Evolutionary conservation across 1,140 invertebrate genomes (phyloP).

Genomic region (Whitmania pigra): DNA sequence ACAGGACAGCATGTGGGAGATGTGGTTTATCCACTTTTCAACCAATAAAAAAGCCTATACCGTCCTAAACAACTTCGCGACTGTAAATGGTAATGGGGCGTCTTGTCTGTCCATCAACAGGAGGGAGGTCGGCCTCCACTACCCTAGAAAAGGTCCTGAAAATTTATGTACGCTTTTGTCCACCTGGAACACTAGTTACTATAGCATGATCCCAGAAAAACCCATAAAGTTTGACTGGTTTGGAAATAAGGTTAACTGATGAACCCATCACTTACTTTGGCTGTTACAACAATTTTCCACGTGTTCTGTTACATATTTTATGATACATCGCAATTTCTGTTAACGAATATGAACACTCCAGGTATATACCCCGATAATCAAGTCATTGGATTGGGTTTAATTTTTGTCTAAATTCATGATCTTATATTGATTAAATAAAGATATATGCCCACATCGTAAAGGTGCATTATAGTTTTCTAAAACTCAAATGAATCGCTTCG

Average conservation of each 20-base stretch:
- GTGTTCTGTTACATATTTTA: too few relatives aligned
- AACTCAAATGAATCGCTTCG: too few relatives aligned
- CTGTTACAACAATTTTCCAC: too few relatives aligned
- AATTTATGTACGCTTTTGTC: constrained; percentile 6
- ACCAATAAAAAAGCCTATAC: neutral
- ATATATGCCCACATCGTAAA: too few relatives aligned
- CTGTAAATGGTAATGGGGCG: neutral
- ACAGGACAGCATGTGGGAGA: neutral
- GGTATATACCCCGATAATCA: too few relatives aligned
- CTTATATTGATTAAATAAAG: too few relatives aligned
- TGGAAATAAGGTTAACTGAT: neutral
- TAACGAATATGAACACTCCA: too few relatives aligned
- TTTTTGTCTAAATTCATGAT: too few relatives aligned
- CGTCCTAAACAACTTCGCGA: neutral
- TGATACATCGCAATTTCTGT: too few relatives aligned
- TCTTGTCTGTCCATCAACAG: neutral
- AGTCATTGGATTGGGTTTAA: too few relatives aligned
- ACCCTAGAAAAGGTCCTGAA: constrained; percentile 5
- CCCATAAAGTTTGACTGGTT: constrained; percentile 6
- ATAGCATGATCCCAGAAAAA: neutral
- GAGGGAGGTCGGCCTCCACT: neutral
- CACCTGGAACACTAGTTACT: neutral
- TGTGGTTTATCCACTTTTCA: constrained; percentile 11
- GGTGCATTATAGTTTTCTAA: too few relatives aligned
- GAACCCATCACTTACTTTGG: too few relatives aligned